Evolutionary conservation across 2,113 vertebrate species (phyloP).

Genomic region (Cololabis saira): DNA sequence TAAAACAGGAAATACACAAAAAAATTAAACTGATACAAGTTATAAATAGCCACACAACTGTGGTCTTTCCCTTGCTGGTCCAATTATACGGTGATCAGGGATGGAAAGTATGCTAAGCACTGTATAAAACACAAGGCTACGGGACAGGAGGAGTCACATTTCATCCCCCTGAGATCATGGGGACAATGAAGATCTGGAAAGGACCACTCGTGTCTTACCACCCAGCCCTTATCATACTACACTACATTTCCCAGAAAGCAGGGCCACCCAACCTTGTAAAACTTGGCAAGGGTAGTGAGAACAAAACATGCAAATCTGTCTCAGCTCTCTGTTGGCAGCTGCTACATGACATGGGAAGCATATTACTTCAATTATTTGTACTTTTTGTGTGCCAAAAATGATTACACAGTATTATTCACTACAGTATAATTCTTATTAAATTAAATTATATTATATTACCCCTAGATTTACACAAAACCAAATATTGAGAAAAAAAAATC

Average conservation of each 20-base stretch:
- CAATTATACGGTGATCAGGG: constrained; percentile 34
- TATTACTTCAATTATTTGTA: constrained; percentile 5
- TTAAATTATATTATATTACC: no score
- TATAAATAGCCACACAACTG: constrained; percentile 15
- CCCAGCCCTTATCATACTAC: constrained; percentile 6
- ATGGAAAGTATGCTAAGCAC: constrained; percentile 66
- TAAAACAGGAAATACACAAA: constrained; percentile 24
- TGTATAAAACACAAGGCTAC: constrained; percentile 51
- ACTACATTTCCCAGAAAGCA: constrained; percentile 27
- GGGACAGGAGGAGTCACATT: constrained; percentile 51
- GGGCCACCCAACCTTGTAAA: constrained; percentile 9
- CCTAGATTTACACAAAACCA: no score
- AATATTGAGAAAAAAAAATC: no score
- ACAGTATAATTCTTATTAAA: no score
- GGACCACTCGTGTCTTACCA: constrained; percentile 9
- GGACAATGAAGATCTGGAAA: constrained; percentile 40
- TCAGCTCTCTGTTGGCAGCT: constrained; percentile 36
- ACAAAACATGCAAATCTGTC: constrained; percentile 23
- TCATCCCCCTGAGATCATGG: constrained; percentile 22
- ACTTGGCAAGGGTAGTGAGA: constrained; percentile 19
- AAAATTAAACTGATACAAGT: constrained; percentile 18
- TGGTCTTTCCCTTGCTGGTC: constrained; percentile 35
- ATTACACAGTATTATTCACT: not conserved
- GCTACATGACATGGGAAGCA: constrained; percentile 19
- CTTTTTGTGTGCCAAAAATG: not conserved